phyloP scores from a whole-genome alignment of 2,888 invertebrate species.

The Magallana nippona region DNA sequence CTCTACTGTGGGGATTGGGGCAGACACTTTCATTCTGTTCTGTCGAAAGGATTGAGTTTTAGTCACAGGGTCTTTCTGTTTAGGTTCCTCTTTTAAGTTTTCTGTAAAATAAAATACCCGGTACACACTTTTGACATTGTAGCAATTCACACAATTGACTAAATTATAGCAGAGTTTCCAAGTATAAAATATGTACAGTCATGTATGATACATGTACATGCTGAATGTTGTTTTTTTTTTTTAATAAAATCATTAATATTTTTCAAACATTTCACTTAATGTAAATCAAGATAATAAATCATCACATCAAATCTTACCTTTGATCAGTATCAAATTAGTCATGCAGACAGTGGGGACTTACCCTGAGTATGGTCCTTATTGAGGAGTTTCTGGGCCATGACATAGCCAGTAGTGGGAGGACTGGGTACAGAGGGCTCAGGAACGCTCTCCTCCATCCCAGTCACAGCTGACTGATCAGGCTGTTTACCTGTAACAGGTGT shows the following conservation, averaged over 20 bases:
- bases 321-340: too few relatives aligned
- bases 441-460: conserved; percentile 26
- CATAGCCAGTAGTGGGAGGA: conserved; percentile 68
- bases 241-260: too few relatives aligned
- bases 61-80: conserved; percentile 41
- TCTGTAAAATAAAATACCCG: conserved; percentile 12
- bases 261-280: too few relatives aligned
- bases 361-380: conserved; percentile 31
- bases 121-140: too few relatives aligned
- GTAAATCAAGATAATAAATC: too few relatives aligned
- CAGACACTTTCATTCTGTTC: conserved; percentile 84
- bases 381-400: conserved; percentile 62
- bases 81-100: background rate
- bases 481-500: conserved; percentile 20
- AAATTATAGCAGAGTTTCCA: background rate
- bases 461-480: conserved; percentile 14
- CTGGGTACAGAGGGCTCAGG: conserved; percentile 41
- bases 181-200: too few relatives aligned
- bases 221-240: too few relatives aligned
- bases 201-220: too few relatives aligned
- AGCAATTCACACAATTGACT: too few relatives aligned
- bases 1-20: conserved; percentile 88
- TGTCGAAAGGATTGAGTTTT: conserved; percentile 76
- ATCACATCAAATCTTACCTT: too few relatives aligned
- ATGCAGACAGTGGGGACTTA: background rate